Conservation (phyloP, 2,888 invertebrate genomes). For the Uloborus plumipes region DNA sequence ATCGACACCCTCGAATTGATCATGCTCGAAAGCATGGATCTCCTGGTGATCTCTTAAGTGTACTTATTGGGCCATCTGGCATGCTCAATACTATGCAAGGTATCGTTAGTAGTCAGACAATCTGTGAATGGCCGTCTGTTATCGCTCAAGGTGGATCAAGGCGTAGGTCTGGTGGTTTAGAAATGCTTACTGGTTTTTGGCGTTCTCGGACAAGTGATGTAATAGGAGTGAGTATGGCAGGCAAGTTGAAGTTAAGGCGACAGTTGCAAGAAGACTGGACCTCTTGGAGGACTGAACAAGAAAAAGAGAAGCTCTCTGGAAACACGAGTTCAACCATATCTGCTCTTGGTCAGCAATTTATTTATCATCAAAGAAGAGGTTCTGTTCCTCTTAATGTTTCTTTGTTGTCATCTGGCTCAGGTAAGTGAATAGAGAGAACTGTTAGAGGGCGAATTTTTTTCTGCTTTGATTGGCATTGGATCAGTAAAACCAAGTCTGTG, state of each 20-base stretch:
- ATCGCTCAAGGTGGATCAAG: conserved; percentile 42
- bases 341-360: conserved; percentile 36
- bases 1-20: conserved; percentile 29
- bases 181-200: conserved; percentile 62
- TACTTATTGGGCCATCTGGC: conserved; percentile 61
- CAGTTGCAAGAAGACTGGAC: conserved; percentile 50
- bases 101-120: conserved; percentile 35
- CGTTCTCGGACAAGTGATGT: conserved; percentile 46
- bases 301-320: conserved; percentile 17
- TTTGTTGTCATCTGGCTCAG: conserved; percentile 50
- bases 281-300: conserved; percentile 48
- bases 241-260: conserved; percentile 38
- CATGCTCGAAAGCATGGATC: conserved; percentile 40
- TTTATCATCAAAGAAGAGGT: conserved; percentile 56
- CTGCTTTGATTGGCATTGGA: too few relatives aligned
- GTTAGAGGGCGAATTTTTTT: neutral
- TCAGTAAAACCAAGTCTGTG: too few relatives aligned
- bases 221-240: conserved; percentile 30
- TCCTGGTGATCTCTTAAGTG: conserved; percentile 61
- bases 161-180: conserved; percentile 60
- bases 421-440: conserved; percentile 29
- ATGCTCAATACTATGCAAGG: conserved; percentile 58
- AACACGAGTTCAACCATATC: conserved; percentile 43
- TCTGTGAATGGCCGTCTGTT: conserved; percentile 24
- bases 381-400: conserved; percentile 60